phyloP scores from a whole-genome alignment of 64 coral and sea anemone species.

The Stichodactyla mertensii region DNA sequence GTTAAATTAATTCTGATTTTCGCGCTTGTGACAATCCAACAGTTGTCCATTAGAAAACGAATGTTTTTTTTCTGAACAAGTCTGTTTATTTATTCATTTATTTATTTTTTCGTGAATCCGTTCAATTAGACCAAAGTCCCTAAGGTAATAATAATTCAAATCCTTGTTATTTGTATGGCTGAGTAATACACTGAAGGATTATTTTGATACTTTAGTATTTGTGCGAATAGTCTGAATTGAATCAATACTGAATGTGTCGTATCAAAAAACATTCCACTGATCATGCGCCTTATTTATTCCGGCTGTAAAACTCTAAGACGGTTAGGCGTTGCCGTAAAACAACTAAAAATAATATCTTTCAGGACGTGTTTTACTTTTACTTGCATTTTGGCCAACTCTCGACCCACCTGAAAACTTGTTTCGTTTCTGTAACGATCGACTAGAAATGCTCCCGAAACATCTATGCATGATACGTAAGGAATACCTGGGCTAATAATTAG shows the following conservation, averaged over 20 bases:
- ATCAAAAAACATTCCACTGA: background rate
- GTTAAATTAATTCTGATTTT: slow-evolving; percentile 16
- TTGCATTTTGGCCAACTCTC: background rate
- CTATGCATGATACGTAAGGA: too few species aligned
- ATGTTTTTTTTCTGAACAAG: background rate
- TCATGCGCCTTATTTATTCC: background rate
- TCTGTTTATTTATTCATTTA: background rate
- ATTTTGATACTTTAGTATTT: slow-evolving; percentile 3
- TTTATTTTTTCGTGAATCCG: background rate
- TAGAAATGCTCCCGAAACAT: background rate
- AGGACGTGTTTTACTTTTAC: background rate
- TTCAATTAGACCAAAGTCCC: background rate
- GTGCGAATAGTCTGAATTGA: background rate
- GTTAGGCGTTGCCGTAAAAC: background rate
- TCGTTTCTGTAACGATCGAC: background rate
- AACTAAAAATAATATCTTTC: background rate
- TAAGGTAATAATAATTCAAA: background rate
- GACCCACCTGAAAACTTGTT: background rate
- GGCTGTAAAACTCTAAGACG: background rate
- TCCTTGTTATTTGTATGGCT: background rate
- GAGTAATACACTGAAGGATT: background rate
- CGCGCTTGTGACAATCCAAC: background rate
- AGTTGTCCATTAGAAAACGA: background rate
- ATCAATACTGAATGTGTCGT: background rate
- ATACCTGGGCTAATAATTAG: too few species aligned